Evolutionary conservation across 2,113 vertebrate genomes (phyloP).

Genomic region (Penelope pileata): DNA sequence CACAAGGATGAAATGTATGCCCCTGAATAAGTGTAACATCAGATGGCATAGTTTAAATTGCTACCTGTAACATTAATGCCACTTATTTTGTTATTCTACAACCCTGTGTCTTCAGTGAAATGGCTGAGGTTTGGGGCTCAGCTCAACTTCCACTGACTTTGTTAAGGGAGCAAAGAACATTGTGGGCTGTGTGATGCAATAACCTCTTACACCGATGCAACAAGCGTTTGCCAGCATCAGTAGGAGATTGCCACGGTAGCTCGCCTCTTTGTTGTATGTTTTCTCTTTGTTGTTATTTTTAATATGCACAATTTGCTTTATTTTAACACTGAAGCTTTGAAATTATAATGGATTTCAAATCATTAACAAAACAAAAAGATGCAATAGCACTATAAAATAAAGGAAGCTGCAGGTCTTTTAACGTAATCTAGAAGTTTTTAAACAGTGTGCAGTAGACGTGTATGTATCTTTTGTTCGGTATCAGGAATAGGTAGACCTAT

Average conservation of each 20-base stretch:
- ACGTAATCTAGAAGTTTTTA: neutral
- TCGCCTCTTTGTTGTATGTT: neutral
- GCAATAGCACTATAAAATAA: neutral
- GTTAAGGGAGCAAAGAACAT: neutral
- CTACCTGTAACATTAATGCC: neutral
- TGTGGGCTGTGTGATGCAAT: neutral
- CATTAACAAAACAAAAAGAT: neutral
- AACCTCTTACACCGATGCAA: neutral
- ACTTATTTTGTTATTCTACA: neutral
- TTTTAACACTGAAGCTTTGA: neutral
- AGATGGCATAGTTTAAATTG: neutral
- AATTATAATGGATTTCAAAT: neutral
- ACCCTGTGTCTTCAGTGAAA: neutral
- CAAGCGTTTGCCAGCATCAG: neutral
- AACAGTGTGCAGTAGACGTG: neutral
- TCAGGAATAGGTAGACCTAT: neutral
- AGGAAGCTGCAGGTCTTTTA: neutral
- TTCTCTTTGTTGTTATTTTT: neutral
- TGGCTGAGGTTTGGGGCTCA: neutral
- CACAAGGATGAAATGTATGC: neutral
- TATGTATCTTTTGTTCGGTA: neutral
- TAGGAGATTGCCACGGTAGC: neutral
- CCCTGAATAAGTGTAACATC: neutral
- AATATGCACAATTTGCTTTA: neutral
- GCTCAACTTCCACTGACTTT: neutral